Evolutionary conservation across 2,888 invertebrate genomes (phyloP).

Genomic region (Ethmia dodecea): DNA sequence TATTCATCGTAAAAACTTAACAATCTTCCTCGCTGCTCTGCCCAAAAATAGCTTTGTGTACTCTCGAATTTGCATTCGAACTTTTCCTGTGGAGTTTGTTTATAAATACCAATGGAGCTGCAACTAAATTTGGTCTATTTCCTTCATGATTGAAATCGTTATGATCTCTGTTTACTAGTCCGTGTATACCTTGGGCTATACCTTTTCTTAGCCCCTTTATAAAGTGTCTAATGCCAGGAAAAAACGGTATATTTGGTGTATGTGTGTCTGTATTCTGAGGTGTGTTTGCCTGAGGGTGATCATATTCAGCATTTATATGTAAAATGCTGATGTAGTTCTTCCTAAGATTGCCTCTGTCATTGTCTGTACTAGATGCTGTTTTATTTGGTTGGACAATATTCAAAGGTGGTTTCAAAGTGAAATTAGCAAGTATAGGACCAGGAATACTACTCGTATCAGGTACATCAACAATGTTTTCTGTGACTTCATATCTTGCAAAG

Average conservation of each 20-base stretch:
- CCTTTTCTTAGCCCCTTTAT: conserved; percentile 31
- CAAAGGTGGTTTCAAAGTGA: conserved; percentile 27
- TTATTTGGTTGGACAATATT: conserved; percentile 26
- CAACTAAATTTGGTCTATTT: conserved; percentile 15
- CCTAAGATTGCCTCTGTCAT: conserved; percentile 15
- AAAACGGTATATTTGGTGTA: conserved; percentile 16
- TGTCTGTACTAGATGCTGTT: conserved; percentile 5
- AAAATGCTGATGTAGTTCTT: conserved; percentile 27
- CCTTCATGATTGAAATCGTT: conserved; percentile 9
- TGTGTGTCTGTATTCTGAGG: conserved; percentile 8
- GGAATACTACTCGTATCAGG: conserved; percentile 35
- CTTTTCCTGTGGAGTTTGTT: conserved; percentile 21
- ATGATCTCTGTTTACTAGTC: conserved; percentile 28
- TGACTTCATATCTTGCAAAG: conserved; percentile 40
- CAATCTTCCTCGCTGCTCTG: neutral
- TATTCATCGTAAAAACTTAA: too few species aligned
- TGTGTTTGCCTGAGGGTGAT: conserved; percentile 18
- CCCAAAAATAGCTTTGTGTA: conserved; percentile 18
- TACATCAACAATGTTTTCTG: conserved; percentile 46
- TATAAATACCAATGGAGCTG: conserved; percentile 19
- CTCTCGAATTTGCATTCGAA: conserved; percentile 12
- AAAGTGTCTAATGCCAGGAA: conserved; percentile 33
- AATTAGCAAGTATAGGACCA: conserved; percentile 36
- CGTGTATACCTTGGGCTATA: conserved; percentile 33
- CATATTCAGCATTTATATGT: conserved; percentile 35